Evolutionary conservation across 2,113 vertebrate species (phyloP), one percentile per base, ranked within the genome.

Genomic region (Erythrocebus patas): DNA sequence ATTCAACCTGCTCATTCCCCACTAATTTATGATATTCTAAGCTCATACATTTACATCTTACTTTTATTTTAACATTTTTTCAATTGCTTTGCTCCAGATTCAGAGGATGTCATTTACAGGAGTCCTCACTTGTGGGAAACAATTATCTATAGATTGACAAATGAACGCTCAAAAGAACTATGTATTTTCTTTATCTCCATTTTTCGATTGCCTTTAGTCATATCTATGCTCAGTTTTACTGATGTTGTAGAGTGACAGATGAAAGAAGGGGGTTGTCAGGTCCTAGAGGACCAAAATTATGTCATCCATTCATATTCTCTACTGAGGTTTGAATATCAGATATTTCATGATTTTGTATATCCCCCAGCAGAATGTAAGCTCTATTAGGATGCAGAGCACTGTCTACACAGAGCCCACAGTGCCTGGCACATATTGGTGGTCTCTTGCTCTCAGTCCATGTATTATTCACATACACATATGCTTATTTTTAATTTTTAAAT

Each of bases 141-240:
- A 72, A 66, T 52, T 92, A 55, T 59, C 93, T 91, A 81, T 32
- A 93, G 20, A 75, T 61, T 86, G 40, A 70, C 20, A 75, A 92
- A 50, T 66, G 20, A 88, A 80, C 76, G 52, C 45, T 94, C 35
- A 68, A 93, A 90, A 93, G 75, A 76, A 66, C 11, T 18, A 80
- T 48, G n/a, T 7, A 9, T 75, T 79, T 45, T 64, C 68, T 76
- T 79, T 66, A 14, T 38, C 55, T 75, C 57, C 12, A 66, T 32
- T 93, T 89, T 32, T 64, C 32, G n/a, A 25, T 89, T 38, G 14
- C 10, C 25, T 84, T 70, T 57, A 89, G 52, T 68, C 35, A 35
- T 43, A 43, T 20, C 57, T 93, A 23, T 35, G 84, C 23, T 94
- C 43, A 93, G 50, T 96, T 89, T 79, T 55, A 79, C 43, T 88